A percentile compares a stretch with the other conserved stretches of the same genome.
Evolutionary conservation across 2,113 vertebrate species (phyloP).

Genomic region (Mirza zaza): DNA sequence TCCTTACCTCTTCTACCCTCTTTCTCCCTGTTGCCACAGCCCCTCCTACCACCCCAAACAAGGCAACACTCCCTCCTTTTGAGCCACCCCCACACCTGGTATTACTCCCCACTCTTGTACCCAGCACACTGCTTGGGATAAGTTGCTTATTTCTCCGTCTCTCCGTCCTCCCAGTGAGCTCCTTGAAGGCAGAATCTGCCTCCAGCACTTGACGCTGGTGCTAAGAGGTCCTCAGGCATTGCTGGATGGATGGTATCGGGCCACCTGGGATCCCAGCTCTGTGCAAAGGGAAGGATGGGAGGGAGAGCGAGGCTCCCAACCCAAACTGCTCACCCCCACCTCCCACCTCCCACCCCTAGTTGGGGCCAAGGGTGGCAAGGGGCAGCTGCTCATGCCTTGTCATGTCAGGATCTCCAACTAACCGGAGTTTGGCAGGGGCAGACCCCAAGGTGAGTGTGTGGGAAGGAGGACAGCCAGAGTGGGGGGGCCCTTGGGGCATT

Average conservation of each 20-base stretch:
- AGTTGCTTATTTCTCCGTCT: neutral
- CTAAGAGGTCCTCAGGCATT: too few relatives aligned
- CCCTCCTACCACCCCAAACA: neutral
- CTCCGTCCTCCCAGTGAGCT: neutral
- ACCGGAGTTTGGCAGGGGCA: neutral
- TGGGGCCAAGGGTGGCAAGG: neutral
- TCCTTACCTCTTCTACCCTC: neutral
- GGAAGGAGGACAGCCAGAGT: neutral
- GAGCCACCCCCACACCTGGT: fast-evolving
- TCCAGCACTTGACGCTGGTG: neutral
- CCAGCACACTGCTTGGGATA: neutral
- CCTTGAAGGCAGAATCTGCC: neutral
- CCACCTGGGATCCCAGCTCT: neutral
- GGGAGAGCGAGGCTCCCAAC: too few relatives aligned
- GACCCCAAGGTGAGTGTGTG: neutral
- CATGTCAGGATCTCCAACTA: neutral
- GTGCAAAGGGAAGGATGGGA: neutral
- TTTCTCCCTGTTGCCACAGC: too few relatives aligned
- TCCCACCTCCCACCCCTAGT: neutral
- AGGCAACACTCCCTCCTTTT: neutral
- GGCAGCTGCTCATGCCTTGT: neutral
- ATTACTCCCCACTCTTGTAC: too few relatives aligned
- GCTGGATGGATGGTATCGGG: neutral
- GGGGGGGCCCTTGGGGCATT: neutral
- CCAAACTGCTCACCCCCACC: neutral